Evolutionary conservation across 2,888 invertebrate species (phyloP), one percentile per base, ranked within the genome.

Genomic region (Antheraea assamensis): DNA sequence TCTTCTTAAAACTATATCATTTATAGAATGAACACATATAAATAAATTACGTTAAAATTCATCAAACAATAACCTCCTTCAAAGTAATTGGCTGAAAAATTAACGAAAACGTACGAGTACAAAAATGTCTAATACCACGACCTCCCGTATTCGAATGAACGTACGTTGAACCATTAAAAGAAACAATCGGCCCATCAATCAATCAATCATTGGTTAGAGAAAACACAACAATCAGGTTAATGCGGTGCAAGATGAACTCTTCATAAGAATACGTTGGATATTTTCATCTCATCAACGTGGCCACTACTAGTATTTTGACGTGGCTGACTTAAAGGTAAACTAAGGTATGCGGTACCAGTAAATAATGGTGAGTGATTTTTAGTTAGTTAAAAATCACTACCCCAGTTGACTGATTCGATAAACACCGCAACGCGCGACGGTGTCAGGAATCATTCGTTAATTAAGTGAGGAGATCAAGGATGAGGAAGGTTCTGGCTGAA

Each of bases 201-300:
- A 76, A 75, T 77, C 79, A 72, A 74, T 79, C 80, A 77, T 77
- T 76, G 75, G 64, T 35, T 58, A 52, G 71, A 68, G 71, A 74
- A 71, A 74, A 74, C 71, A 71, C 58, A 75, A 75, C 79, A 74
- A 79, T 78, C 76, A 76, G 74, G 71, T 72, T 76, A 77, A 78
- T 76, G 76, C 75, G 75, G 74, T 76, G 75, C 76, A 72, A 72
- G 74, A 75, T 76, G 74, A 74, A 75, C 49, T 75, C 72, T 47
- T 73, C 70, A 70, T 35, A 70, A 70, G 58, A 70, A 71, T 71
- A 66, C 31, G 58, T 79, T 75, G 77, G 77, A 80, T 78, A 76
- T 80, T 79, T n/a, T 76, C 78, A 79, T 77, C 72, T 64, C 68
- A 68, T 68, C 68, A 68, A 31, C 74, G 75, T 77, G 75, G 76